Evolutionary conservation across 2,113 vertebrate species (phyloP).

Genomic region (Ammodytes marinus): DNA sequence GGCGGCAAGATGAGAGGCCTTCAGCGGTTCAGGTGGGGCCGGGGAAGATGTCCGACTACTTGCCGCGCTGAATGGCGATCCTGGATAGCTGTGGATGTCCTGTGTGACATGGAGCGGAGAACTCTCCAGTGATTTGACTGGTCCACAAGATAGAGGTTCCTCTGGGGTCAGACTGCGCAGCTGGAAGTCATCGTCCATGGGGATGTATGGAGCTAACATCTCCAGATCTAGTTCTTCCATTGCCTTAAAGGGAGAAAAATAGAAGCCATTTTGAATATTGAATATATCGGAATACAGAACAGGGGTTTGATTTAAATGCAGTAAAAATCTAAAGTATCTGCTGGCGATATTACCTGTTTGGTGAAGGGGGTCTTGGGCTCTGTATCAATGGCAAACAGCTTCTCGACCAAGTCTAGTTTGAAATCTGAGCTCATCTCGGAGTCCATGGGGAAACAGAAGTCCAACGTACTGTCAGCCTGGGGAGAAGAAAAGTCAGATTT

Average conservation of each 20-base stretch:
- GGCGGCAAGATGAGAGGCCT: slow-evolving; percentile 6
- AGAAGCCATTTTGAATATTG: not conserved
- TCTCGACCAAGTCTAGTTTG: slow-evolving; percentile 97
- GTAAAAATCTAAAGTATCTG: not conserved
- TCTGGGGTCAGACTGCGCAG: slow-evolving; percentile 88
- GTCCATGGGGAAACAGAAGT: slow-evolving; percentile 93
- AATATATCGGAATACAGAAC: not conserved
- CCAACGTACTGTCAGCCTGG: slow-evolving; percentile 88
- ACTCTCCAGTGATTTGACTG: slow-evolving; percentile 78
- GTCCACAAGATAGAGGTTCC: slow-evolving; percentile 81
- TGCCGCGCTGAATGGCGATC: slow-evolving; percentile 80
- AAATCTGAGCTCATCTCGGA: slow-evolving; percentile 93
- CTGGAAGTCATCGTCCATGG: slow-evolving; percentile 99
- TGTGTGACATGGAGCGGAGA: slow-evolving; percentile 76
- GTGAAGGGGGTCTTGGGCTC: slow-evolving; percentile 93
- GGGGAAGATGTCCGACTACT: slow-evolving; percentile 87
- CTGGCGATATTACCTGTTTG: slow-evolving; percentile 86
- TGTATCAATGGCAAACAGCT: slow-evolving; percentile 96
- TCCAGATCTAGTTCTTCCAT: slow-evolving; percentile 93
- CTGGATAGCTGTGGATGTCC: slow-evolving; percentile 81
- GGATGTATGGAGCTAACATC: slow-evolving; percentile 98
- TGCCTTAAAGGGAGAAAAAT: slow-evolving; percentile 55
- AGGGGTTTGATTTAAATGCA: not conserved
- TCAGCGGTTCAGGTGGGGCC: slow-evolving; percentile 48
- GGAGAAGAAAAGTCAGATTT: slow-evolving; percentile 46